phyloP scores from a whole-genome alignment of 2,113 vertebrate genomes.

The Apistogramma diplotaenia region DNA sequence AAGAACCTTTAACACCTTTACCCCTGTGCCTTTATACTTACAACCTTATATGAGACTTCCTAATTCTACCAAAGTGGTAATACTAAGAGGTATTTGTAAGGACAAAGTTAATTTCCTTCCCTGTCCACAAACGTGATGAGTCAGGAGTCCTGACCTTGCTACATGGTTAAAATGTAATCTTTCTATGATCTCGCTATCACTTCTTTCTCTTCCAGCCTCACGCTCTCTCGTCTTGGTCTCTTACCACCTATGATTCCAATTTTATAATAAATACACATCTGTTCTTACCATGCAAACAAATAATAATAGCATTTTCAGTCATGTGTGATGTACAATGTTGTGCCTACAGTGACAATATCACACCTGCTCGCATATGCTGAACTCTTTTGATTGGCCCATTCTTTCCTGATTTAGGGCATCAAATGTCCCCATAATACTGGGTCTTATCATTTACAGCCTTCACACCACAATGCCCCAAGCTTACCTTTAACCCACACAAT shows the following conservation, averaged over 20 bases:
- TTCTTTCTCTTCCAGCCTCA: not conserved
- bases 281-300: not conserved
- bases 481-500: conserved; percentile 34
- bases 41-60: not conserved
- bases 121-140: conserved; percentile 48
- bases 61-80: not conserved
- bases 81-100: not conserved
- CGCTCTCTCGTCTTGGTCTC: not conserved
- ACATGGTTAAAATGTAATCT: conserved; percentile 72
- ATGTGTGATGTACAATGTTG: not conserved
- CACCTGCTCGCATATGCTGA: not conserved
- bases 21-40: not conserved
- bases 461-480: conserved; percentile 37
- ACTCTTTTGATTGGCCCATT: conserved; percentile 13
- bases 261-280: not conserved
- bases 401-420: conserved; percentile 28
- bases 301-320: not conserved
- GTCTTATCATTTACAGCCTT: conserved; percentile 55
- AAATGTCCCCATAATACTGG: conserved; percentile 16
- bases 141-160: conserved; percentile 31
- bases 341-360: not conserved
- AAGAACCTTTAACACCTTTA: not conserved
- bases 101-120: conserved; percentile 41
- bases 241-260: not conserved
- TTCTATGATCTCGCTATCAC: not conserved